These are phyloP conservation scores for Progne subis DNA, from an alignment of 2,113 vertebrate genomes.

Conservation along the genomic window DNA sequence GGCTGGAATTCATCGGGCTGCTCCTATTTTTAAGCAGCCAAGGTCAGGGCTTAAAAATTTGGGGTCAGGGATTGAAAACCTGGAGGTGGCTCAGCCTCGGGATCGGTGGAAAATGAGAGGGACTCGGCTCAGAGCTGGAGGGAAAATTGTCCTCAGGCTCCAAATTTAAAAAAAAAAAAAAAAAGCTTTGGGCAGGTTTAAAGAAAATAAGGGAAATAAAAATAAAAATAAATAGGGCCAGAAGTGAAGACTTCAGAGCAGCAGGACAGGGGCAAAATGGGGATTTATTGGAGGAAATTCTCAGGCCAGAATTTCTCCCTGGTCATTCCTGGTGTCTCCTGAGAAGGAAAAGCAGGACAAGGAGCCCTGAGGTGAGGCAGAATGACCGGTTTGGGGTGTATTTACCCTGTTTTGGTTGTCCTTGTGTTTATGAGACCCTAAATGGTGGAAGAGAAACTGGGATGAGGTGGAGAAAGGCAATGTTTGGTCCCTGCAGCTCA, in stretches of 20 bases:
- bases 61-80: background rate
- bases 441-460: no score
- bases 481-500: no score
- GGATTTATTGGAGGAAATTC: background rate
- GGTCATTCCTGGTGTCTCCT: background rate
- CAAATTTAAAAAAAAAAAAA: background rate
- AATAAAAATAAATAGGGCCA: background rate
- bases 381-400: no score
- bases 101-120: background rate
- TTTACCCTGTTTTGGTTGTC: no score
- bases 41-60: background rate
- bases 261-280: background rate
- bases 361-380: background rate
- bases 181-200: background rate
- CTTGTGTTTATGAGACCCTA: no score
- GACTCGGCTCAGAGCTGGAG: background rate
- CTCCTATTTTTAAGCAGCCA: background rate
- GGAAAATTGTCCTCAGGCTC: background rate
- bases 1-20: background rate
- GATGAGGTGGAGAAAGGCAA: no score
- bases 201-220: background rate
- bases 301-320: background rate
- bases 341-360: background rate
- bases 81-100: background rate
- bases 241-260: background rate